Evolutionary conservation across 2,797 vertebrate genomes (phyloP).

Genomic region (Pampus argenteus): DNA sequence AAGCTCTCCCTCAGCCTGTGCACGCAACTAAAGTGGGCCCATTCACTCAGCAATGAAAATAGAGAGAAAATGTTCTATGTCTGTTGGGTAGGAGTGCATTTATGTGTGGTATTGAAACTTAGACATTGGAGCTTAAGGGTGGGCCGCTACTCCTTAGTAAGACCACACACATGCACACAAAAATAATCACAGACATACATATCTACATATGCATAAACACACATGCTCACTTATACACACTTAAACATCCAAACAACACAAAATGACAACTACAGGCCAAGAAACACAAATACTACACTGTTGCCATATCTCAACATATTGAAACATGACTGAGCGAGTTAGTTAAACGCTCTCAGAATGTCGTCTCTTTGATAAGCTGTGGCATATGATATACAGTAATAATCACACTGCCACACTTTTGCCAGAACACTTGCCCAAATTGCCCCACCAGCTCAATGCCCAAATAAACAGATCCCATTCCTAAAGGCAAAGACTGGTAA

Average conservation of each 20-base stretch:
- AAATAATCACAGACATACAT: constrained; percentile 24
- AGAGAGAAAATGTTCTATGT: constrained; percentile 33
- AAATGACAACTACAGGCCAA: constrained; percentile 60
- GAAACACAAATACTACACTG: constrained; percentile 59
- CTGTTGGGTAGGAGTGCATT: constrained; percentile 35
- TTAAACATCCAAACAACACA: constrained; percentile 59
- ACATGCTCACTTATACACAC: constrained; percentile 36
- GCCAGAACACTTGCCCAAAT: constrained; percentile 62
- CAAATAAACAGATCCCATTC: constrained; percentile 83
- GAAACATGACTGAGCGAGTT: constrained; percentile 58
- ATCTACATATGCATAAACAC: constrained; percentile 12
- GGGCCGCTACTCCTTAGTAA: constrained; percentile 56
- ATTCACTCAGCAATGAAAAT: constrained; percentile 69
- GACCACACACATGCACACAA: constrained; percentile 78
- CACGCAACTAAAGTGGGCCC: constrained; percentile 49
- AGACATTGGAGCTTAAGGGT: constrained; percentile 56
- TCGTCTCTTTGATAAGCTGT: constrained; percentile 79
- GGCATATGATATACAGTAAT: constrained; percentile 79
- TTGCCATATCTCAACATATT: constrained; percentile 68
- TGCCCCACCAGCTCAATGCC: constrained; percentile 55
- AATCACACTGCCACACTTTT: constrained; percentile 69
- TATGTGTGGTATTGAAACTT: constrained; percentile 65
- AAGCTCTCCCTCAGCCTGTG: constrained; percentile 61
- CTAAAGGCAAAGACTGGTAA: constrained; percentile 70
- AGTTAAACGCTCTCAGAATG: constrained; percentile 71